Evolutionary conservation across 2,797 vertebrate genomes (phyloP).

Genomic region (Tokudaia tokunoshimensis): DNA sequence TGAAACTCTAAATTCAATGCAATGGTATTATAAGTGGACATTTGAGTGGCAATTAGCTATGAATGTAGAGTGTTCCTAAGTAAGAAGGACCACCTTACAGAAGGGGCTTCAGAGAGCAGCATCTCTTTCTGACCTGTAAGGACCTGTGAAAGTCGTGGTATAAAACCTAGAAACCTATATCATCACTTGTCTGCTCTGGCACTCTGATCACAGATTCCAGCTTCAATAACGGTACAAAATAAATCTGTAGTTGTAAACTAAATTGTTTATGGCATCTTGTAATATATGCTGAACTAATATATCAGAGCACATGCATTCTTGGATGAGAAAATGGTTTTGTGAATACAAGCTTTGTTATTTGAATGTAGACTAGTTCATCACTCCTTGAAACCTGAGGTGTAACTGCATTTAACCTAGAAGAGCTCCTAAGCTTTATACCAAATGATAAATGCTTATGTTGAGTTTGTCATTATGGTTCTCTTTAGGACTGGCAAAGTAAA

Average conservation of each 20-base stretch:
- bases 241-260: background rate
- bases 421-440: constrained; percentile 1
- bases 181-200: background rate
- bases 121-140: background rate
- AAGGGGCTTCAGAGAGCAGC: background rate
- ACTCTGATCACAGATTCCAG: background rate
- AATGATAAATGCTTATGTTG: constrained; percentile 26
- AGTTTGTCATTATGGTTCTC: background rate
- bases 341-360: background rate
- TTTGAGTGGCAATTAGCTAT: background rate
- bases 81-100: background rate
- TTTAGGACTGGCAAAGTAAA: constrained; percentile 37
- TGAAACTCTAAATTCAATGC: background rate
- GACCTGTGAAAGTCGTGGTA: background rate
- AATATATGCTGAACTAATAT: background rate
- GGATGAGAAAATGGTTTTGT: background rate
- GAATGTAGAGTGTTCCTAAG: background rate
- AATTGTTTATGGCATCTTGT: background rate
- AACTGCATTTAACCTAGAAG: constrained; percentile 34
- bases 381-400: background rate
- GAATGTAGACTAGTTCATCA: background rate
- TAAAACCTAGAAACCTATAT: background rate
- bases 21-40: background rate
- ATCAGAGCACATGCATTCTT: background rate
- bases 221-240: background rate